Evolutionary conservation across 37 sponge, comb jelly and placozoan genomes (phyloP).

Genomic region (Ianthella basta): DNA sequence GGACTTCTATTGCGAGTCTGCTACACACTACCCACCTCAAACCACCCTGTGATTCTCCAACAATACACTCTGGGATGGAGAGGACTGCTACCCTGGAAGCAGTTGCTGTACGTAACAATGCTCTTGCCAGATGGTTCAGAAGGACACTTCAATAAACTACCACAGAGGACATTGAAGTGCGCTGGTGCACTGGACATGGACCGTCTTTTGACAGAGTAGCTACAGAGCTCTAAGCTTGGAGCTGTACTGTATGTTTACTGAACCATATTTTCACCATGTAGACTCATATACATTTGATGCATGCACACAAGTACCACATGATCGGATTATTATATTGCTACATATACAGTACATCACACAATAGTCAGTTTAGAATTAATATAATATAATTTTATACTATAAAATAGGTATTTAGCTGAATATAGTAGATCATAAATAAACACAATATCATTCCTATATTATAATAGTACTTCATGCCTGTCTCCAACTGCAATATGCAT

Average conservation of each 20-base stretch:
- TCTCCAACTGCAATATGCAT: too few relatives aligned
- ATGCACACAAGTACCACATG: too few relatives aligned
- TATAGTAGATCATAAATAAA: too few relatives aligned
- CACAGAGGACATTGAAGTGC: neutral
- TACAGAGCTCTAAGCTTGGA: neutral
- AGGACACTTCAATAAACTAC: neutral
- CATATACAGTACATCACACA: too few relatives aligned
- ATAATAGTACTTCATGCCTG: too few relatives aligned
- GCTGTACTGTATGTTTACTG: slow-evolving; percentile 5
- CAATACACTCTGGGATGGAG: slow-evolving; percentile 11
- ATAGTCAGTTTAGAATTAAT: too few relatives aligned
- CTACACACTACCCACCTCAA: neutral
- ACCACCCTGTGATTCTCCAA: neutral
- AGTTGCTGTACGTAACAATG: slow-evolving; percentile 20
- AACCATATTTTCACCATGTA: neutral
- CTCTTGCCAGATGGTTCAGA: slow-evolving; percentile 2
- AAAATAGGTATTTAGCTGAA: too few relatives aligned
- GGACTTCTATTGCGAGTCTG: neutral
- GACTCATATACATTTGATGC: slow-evolving; percentile 30
- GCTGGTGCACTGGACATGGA: slow-evolving; percentile 3
- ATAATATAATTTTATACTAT: too few relatives aligned
- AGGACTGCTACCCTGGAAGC: slow-evolving; percentile 12
- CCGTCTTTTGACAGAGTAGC: neutral
- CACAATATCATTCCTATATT: too few relatives aligned
- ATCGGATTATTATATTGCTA: too few relatives aligned